Evolutionary conservation across 2,888 invertebrate genomes (phyloP).

Genomic region (Plebejus argus): DNA sequence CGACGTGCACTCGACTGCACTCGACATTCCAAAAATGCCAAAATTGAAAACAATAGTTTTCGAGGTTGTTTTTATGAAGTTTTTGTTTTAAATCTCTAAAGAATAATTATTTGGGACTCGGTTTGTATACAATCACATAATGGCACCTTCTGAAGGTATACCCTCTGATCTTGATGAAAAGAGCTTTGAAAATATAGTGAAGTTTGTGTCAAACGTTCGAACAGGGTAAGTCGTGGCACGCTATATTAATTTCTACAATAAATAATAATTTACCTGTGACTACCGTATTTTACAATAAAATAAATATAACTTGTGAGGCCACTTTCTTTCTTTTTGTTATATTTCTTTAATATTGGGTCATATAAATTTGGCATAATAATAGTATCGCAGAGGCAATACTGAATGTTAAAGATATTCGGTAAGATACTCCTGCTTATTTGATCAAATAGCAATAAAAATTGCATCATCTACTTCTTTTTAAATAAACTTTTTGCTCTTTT

Average conservation of each 20-base stretch:
- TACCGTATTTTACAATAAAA: background rate
- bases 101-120: background rate
- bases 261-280: background rate
- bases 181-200: conserved; percentile 56
- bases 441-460: background rate
- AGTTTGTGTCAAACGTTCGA: conserved; percentile 61
- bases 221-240: conserved; percentile 55
- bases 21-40: too few relatives aligned
- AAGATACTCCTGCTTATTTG: background rate
- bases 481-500: background rate
- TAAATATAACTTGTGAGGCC: too few relatives aligned
- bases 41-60: too few relatives aligned
- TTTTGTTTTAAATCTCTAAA: background rate
- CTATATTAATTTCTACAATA: background rate
- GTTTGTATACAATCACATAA: background rate
- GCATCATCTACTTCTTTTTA: background rate
- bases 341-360: background rate
- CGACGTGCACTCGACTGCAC: too few relatives aligned
- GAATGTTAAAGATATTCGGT: too few relatives aligned
- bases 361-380: background rate
- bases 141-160: conserved; percentile 37
- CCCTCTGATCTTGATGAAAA: conserved; percentile 50
- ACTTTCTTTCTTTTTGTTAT: too few relatives aligned
- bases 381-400: background rate
- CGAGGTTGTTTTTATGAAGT: background rate